A percentile compares a stretch with the other conserved stretches of the same genome.
phyloP scores from a whole-genome alignment of 2,888 invertebrate species.

The Hirtodrosophila trivittata region DNA sequence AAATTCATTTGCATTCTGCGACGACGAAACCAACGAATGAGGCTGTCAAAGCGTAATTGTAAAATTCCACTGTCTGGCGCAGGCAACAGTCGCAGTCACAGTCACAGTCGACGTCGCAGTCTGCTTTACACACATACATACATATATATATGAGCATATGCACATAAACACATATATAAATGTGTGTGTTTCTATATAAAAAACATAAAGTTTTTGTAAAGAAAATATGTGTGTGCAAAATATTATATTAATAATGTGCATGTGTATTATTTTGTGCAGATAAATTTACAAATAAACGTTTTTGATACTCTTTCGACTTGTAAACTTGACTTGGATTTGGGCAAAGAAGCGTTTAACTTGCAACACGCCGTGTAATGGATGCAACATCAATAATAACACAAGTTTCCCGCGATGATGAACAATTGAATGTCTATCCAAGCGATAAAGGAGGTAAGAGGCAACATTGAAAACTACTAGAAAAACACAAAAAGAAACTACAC shows the following conservation, averaged over 20 bases:
- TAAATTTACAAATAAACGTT: slow-evolving; percentile 36
- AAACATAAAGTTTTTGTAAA: slow-evolving; percentile 63
- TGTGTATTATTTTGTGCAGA: slow-evolving; percentile 60
- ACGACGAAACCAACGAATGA: slow-evolving; percentile 73
- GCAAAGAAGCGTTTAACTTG: slow-evolving; percentile 32
- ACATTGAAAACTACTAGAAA: slow-evolving; percentile 13
- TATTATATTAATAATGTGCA: slow-evolving; percentile 51
- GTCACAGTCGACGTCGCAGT: slow-evolving; percentile 56
- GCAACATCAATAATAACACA: slow-evolving; percentile 99
- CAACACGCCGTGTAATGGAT: slow-evolving; percentile 89
- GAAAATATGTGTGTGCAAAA: slow-evolving; percentile 58
- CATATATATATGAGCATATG: too few species aligned
- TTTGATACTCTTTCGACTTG: slow-evolving; percentile 27
- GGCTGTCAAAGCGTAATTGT: slow-evolving; percentile 81
- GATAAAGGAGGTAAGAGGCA: slow-evolving; percentile 91
- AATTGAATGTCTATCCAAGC: slow-evolving; percentile 90
- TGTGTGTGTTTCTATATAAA: slow-evolving; percentile 52
- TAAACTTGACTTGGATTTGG: slow-evolving; percentile 25
- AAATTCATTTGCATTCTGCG: slow-evolving; percentile 73
- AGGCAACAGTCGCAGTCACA: slow-evolving; percentile 57
- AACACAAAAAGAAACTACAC: too few species aligned
- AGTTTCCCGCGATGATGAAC: slow-evolving; percentile 98
- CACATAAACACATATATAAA: too few species aligned
- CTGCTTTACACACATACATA: slow-evolving; percentile 34
- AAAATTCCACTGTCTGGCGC: slow-evolving; percentile 79